phyloP scores from a whole-genome alignment of 2,113 vertebrate genomes.

The Tiliqua scincoides region DNA sequence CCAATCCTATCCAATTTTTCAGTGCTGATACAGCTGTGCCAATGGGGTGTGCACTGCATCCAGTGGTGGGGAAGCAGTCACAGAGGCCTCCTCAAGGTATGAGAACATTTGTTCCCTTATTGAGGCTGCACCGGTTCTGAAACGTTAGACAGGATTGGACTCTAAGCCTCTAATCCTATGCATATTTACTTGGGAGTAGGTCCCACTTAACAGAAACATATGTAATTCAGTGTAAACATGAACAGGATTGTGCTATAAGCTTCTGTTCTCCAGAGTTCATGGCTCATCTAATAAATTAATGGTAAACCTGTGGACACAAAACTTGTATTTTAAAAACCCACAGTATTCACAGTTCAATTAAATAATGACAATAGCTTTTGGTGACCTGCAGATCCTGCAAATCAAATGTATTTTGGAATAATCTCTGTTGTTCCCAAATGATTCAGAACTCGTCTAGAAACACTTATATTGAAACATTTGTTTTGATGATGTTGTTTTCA shows the following conservation, averaged over 20 bases:
- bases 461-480: background rate
- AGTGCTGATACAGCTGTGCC: too few species aligned
- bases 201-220: too few species aligned
- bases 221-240: too few species aligned
- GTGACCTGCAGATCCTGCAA: background rate
- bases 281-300: background rate
- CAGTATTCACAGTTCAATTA: background rate
- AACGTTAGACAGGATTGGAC: too few species aligned
- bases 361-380: background rate
- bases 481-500: constrained; percentile 20
- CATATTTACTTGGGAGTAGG: too few species aligned
- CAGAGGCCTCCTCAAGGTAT: too few species aligned
- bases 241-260: background rate
- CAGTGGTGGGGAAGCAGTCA: too few species aligned
- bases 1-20: too few species aligned
- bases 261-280: background rate
- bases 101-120: too few species aligned
- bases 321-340: background rate
- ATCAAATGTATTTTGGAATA: constrained; percentile 1
- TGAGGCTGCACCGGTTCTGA: too few species aligned
- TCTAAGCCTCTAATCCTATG: too few species aligned
- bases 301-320: background rate
- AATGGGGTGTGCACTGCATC: too few species aligned
- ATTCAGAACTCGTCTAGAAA: constrained; percentile 1
- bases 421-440: background rate